Conservation (phyloP, 2,797 vertebrate species). For the Luscinia luscinia region DNA sequence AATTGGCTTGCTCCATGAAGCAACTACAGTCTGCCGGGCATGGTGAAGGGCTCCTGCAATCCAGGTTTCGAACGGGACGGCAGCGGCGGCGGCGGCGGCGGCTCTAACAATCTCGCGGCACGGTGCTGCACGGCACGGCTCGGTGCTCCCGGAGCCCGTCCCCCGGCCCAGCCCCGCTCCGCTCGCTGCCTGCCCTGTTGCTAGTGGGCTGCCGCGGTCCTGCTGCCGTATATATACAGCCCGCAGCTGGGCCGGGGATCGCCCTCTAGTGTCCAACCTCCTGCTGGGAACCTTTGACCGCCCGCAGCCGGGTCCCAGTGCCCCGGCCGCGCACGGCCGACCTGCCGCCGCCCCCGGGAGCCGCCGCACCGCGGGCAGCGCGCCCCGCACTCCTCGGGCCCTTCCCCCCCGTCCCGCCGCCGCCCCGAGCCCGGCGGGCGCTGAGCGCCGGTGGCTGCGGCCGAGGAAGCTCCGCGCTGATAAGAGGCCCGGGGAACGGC, state of each 20-base stretch:
- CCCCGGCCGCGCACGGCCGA: neutral
- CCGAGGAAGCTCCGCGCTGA: neutral
- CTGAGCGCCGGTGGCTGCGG: neutral
- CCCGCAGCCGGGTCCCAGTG: conserved; percentile 59
- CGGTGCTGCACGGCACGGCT: neutral
- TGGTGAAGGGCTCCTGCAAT: conserved; percentile 91
- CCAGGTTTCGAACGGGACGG: conserved; percentile 74
- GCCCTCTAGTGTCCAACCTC: conserved; percentile 73
- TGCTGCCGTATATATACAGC: conserved; percentile 71
- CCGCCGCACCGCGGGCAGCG: neutral
- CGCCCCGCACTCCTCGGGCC: neutral
- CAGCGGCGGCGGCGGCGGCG: neutral
- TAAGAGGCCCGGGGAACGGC: neutral
- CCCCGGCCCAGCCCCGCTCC: neutral
- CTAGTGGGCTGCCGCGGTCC: conserved; percentile 52
- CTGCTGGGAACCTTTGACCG: conserved; percentile 45
- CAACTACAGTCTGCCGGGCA: conserved; percentile 87
- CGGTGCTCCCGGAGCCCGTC: neutral
- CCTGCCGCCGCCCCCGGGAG: neutral
- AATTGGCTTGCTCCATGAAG: conserved; percentile 95
- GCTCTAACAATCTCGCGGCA: neutral
- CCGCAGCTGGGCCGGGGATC: conserved; percentile 16
- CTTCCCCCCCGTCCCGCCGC: too few relatives aligned
- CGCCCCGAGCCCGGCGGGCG: neutral
- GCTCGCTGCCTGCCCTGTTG: conserved; percentile 24